Conservation (phyloP, 2,888 invertebrate genomes). For the Drosophila rubida region DNA sequence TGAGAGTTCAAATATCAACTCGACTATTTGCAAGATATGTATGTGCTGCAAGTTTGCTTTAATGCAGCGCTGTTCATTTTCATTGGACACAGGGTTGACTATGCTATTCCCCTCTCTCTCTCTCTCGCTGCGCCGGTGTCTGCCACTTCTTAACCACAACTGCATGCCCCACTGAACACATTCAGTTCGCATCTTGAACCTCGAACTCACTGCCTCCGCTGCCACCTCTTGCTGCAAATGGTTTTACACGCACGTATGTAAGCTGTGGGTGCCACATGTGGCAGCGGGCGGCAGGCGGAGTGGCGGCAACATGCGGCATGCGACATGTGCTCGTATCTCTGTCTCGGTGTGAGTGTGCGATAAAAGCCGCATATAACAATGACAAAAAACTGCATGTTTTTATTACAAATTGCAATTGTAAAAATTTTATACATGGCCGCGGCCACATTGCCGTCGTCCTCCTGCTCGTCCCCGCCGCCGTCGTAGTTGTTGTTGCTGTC, state of each 20-base stretch:
- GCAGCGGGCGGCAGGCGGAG: not conserved
- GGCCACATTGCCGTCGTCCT: conserved; percentile 60
- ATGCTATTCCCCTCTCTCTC: not conserved
- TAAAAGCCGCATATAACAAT: conserved; percentile 72
- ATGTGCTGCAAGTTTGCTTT: not conserved
- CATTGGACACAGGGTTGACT: not conserved
- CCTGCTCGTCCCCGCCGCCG: not conserved
- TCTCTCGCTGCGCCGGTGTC: not conserved
- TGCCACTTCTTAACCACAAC: not conserved
- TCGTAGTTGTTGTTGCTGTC: not conserved
- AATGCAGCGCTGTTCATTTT: not conserved
- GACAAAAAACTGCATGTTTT: conserved; percentile 77
- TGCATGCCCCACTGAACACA: conserved; percentile 10
- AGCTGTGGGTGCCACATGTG: conserved; percentile 7
- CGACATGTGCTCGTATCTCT: conserved; percentile 26
- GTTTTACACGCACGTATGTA: conserved; percentile 57
- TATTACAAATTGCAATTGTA: conserved; percentile 80
- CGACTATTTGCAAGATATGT: not conserved
- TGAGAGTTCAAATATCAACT: not conserved
- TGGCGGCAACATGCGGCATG: not conserved
- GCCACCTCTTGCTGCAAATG: conserved; percentile 33
- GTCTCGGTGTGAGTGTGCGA: conserved; percentile 41
- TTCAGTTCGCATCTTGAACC: conserved; percentile 29
- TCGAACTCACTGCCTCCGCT: not conserved
- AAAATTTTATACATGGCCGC: conserved; percentile 79